Evolutionary conservation across 2,113 vertebrate species (phyloP).

Genomic region (Rutilus rutilus): DNA sequence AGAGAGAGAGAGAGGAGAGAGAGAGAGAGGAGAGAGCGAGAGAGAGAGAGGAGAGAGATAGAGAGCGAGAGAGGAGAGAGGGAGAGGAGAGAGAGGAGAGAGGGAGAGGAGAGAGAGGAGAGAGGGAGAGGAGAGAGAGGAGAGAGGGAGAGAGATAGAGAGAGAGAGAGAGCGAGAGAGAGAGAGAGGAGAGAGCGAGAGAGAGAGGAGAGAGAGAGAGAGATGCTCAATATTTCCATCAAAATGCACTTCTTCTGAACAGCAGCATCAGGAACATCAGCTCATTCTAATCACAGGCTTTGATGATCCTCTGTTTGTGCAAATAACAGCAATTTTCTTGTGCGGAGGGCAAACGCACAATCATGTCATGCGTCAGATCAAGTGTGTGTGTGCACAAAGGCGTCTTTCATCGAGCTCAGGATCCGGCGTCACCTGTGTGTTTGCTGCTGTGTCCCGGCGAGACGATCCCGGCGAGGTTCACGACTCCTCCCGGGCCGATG

Average conservation of each 20-base stretch:
- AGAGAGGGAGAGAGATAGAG: no score
- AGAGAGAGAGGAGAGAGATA: background rate
- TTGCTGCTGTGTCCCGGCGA: conserved; percentile 72
- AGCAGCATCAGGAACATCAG: background rate
- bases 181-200: no score
- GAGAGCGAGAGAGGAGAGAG: background rate
- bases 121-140: no score
- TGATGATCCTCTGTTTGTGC: conserved; percentile 10
- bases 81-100: no score
- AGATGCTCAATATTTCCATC: background rate
- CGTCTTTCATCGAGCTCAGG: background rate
- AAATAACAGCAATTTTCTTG: background rate
- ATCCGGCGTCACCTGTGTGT: conserved; percentile 62
- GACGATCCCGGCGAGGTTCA: conserved; percentile 86
- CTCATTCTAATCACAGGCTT: background rate
- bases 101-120: no score
- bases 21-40: no score
- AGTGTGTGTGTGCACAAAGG: conserved; percentile 9
- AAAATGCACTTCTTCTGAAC: background rate
- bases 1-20: background rate
- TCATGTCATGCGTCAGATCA: no score
- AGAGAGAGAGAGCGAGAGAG: no score
- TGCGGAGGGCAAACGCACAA: background rate
- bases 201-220: background rate
- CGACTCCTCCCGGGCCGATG: conserved; percentile 87